phyloP scores from a whole-genome alignment of 2,888 invertebrate genomes.

The Zeuzera pyrina region DNA sequence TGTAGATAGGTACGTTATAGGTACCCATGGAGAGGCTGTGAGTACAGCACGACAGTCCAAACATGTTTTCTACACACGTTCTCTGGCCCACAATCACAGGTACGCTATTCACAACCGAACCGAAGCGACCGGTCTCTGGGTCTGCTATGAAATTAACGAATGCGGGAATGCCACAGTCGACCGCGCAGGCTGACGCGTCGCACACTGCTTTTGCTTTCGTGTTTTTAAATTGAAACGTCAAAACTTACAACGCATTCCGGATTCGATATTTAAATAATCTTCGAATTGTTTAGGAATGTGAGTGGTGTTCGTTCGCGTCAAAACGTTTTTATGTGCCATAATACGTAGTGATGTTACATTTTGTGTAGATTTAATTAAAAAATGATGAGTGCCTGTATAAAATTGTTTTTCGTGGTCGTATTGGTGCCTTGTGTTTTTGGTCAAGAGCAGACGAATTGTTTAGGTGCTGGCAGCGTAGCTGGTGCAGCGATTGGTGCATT shows the following conservation, averaged over 20 bases:
- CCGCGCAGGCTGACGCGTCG: constrained; percentile 54
- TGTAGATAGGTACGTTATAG: no score
- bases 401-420: constrained; percentile 57
- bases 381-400: constrained; percentile 60
- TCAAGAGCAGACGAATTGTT: constrained; percentile 69
- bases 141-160: constrained; percentile 8
- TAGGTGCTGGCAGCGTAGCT: constrained; percentile 79
- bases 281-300: constrained; percentile 62
- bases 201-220: constrained; percentile 34
- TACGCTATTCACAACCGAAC: constrained; percentile 41
- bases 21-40: no score
- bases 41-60: no score
- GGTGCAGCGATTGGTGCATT: constrained; percentile 82
- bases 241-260: constrained; percentile 41
- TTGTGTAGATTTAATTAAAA: constrained; percentile 24
- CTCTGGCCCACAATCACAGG: constrained; percentile 58
- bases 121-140: constrained; percentile 20
- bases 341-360: constrained; percentile 47
- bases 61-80: constrained; percentile 58
- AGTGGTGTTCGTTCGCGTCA: constrained; percentile 29
- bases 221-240: constrained; percentile 26
- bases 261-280: constrained; percentile 27
- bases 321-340: constrained; percentile 57
- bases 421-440: constrained; percentile 58
- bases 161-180: constrained; percentile 28